Evolutionary conservation across 2,113 vertebrate species (phyloP), one percentile per base, ranked within the genome.

Genomic region (Maccullochella peelii): DNA sequence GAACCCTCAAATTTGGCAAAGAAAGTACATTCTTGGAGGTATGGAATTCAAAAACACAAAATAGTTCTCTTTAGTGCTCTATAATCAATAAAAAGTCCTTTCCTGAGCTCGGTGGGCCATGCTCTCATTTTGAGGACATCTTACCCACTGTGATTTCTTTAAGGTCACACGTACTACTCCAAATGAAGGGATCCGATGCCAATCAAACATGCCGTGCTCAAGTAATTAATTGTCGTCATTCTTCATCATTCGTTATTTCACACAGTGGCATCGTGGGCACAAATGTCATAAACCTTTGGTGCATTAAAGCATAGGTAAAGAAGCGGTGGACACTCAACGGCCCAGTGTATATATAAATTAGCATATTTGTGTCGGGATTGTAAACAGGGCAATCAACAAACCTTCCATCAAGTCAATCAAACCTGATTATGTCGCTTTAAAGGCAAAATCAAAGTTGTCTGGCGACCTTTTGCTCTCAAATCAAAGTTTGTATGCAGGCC

Each of bases 381-480:
- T 87, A 86, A 91, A 88, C 82, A 52, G 63, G 33, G 74, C 67
- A 74, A 86, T 91, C 89, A 89, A 40, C 50, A 20, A n/a, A 15
- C 36, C 78, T 23, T 75, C 62, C 58, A 76, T 75, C 68, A 36
- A 52, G 27, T 79, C 86, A 83, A 68, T 90, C 91, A 87, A 44
- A 86, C 27, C 71, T 79, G 87, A 85, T 87, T 73, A 79, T 20
- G 89, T 80, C 1, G 81, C 74, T 77, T 59, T 82, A 59, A 69
- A 73, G 70, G 72, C 80, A 9, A 40, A 89, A 78, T 79, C 84
- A 78, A 78, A 86, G 81, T 77, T 36, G 70, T 9, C 30, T 2
- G 65, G 14, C n/a, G 84, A 89, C 87, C 86, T 73, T 68, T 77
- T 0, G 66, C 81, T 61, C 86, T 73, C 25, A 8, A 70, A 77